Percentiles rank a stretch among this genome's conserved stretches.
phyloP scores from a whole-genome alignment of 2,113 vertebrate species.

The Nerophis lumbriciformis region DNA sequence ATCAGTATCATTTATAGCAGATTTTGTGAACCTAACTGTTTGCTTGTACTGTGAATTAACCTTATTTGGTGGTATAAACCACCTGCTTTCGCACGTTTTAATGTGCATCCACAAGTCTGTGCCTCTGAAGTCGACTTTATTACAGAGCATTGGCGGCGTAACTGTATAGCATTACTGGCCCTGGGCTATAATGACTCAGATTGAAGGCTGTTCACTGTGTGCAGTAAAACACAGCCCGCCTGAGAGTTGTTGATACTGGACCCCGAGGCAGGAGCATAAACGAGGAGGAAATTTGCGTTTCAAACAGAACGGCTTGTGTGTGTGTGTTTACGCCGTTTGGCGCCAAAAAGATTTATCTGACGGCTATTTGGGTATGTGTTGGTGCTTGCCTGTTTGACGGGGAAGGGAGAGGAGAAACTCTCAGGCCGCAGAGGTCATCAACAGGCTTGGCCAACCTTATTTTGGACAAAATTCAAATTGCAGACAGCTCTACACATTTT shows the following conservation, averaged over 20 bases:
- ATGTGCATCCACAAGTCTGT: slow-evolving; percentile 40
- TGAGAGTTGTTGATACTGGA: slow-evolving; percentile 38
- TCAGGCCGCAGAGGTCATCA: slow-evolving; percentile 56
- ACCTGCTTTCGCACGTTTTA: slow-evolving; percentile 29
- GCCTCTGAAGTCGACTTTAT: slow-evolving; percentile 61
- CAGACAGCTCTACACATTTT: no score
- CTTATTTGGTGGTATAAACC: slow-evolving; percentile 1
- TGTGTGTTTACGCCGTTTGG: slow-evolving; percentile 16
- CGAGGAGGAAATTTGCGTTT: slow-evolving; percentile 24
- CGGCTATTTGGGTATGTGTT: slow-evolving; percentile 45
- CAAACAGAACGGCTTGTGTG: slow-evolving; percentile 25
- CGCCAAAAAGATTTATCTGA: slow-evolving; percentile 14
- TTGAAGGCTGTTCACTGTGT: slow-evolving; percentile 42
- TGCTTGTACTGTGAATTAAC: slow-evolving; percentile 22
- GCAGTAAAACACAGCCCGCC: slow-evolving; percentile 43
- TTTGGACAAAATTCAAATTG: no score
- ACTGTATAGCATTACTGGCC: slow-evolving; percentile 67
- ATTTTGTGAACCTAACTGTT: no score
- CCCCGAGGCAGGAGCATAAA: slow-evolving; percentile 13
- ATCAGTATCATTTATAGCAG: no score
- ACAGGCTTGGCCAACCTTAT: slow-evolving; percentile 42
- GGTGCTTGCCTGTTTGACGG: slow-evolving; percentile 51
- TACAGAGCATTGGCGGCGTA: slow-evolving; percentile 60
- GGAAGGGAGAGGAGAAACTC: slow-evolving; percentile 38
- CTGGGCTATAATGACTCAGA: slow-evolving; percentile 65